phyloP scores from a whole-genome alignment of 2,113 vertebrate genomes.

The Ariopsis seemanni region DNA sequence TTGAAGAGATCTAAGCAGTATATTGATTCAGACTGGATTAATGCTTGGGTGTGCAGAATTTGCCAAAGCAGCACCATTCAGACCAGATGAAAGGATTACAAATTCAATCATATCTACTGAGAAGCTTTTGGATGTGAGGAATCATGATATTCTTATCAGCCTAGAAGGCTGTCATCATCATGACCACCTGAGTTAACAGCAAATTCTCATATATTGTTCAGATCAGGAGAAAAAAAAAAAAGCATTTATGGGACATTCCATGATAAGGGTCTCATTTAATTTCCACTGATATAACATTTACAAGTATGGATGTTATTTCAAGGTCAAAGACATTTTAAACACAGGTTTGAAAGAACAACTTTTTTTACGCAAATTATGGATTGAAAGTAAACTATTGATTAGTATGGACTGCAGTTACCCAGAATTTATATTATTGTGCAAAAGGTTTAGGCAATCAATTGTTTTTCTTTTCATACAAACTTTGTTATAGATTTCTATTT shows the following conservation, averaged over 20 bases:
- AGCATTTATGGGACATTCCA: not conserved
- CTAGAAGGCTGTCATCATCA: slow-evolving; percentile 17
- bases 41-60: slow-evolving; percentile 2
- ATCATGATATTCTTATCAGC: not conserved
- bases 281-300: not conserved
- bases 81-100: slow-evolving; percentile 23
- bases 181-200: not conserved
- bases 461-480: too few relatives aligned
- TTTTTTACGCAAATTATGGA: not conserved
- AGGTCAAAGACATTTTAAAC: not conserved
- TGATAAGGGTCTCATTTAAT: not conserved
- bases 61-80: not conserved
- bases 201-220: not conserved
- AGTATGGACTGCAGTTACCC: too few relatives aligned
- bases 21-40: slow-evolving; percentile 42
- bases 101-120: slow-evolving; percentile 29
- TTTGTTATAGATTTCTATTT: too few relatives aligned
- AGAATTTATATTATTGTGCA: too few relatives aligned
- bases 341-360: not conserved
- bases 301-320: not conserved
- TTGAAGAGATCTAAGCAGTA: slow-evolving; percentile 3
- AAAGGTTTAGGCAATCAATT: too few relatives aligned
- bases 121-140: slow-evolving; percentile 7
- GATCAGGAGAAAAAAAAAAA: not conserved
- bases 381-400: too few relatives aligned